phyloP scores from a whole-genome alignment of 2,113 vertebrate genomes.

The Glaucomys volans region DNA sequence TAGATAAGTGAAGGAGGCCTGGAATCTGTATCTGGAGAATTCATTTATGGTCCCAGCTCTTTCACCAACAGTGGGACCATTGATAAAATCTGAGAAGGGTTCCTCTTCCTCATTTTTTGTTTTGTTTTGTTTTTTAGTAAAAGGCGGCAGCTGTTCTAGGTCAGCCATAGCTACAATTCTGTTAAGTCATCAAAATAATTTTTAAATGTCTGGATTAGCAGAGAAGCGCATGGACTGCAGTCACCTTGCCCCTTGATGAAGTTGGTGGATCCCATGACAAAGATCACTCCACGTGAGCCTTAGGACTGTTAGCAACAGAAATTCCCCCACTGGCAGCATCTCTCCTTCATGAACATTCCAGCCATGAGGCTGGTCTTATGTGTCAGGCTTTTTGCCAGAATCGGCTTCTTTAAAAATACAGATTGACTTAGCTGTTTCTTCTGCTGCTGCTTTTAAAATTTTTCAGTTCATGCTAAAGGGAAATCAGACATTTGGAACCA shows the following conservation, averaged over 20 bases:
- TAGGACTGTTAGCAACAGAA: background rate
- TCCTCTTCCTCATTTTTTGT: background rate
- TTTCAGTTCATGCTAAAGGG: background rate
- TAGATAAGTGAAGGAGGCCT: background rate
- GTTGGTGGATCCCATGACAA: background rate
- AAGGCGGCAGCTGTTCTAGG: background rate
- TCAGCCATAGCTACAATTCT: slow-evolving; percentile 14
- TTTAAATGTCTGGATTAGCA: background rate
- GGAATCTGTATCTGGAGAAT: background rate
- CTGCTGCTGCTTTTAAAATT: background rate
- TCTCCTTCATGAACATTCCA: background rate
- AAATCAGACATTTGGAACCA: background rate
- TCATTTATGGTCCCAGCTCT: background rate
- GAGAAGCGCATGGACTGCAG: background rate
- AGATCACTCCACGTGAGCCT: background rate
- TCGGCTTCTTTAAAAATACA: background rate
- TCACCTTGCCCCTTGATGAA: background rate
- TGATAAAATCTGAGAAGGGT: background rate
- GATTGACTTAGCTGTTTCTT: background rate
- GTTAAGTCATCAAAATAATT: background rate
- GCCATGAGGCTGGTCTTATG: background rate
- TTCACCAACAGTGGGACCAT: background rate
- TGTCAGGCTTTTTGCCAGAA: background rate
- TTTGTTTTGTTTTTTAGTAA: background rate
- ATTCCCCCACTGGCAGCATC: background rate